Evolutionary conservation across 2,797 vertebrate genomes (phyloP), one percentile per base, ranked within the genome.

Genomic region (Craterocephalus amniculus): DNA sequence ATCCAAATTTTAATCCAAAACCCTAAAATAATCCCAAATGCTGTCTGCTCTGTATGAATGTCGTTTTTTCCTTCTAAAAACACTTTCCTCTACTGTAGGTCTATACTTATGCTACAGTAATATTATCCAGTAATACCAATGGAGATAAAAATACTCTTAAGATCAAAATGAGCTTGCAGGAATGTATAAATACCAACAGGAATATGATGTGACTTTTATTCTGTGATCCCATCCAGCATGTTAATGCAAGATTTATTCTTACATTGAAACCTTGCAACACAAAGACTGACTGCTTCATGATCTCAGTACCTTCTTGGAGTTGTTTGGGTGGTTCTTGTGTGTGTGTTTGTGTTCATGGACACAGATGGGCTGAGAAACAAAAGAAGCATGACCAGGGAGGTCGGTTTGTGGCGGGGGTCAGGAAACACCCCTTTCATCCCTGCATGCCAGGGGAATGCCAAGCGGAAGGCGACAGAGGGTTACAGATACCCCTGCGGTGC

Each of bases 381-480:
- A 81, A 81, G 80, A 80, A 76, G 75, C 20, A 58, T 73, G 51
- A 64, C 63, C 63, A 11, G 52, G 29, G 8, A 54, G 63, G 58
- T 45, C 38, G 65, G 54, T 54, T 34, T 9, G 4, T 18, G 62
- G 58, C 35, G 54, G 52, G 66, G 63, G 67, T 73, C 73, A 74
- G 80, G 78, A 82, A 76, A 80, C 68, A 59, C 74, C 73, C 60
- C 87, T 91, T 91, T 93, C 88, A 91, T 92, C 87, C 83, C 63
- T 1, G 20, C 70, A 84, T 26, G 38, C 67, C 60, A 20, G 31
- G 54, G 63, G 36, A 87, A 87, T 89, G 86, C 90, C 88, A 87
- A 89, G 83, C 78, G 84, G 89, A 90, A 90, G 85, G 87, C 80
- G 79, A 88, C 83, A 80, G 84, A 85, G 81, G 79, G 88, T 87